A percentile compares a stretch with the other conserved stretches of the same genome.
Evolutionary conservation across 1,140 invertebrate genomes (phyloP).

Genomic region (Streblospio benedicti): DNA sequence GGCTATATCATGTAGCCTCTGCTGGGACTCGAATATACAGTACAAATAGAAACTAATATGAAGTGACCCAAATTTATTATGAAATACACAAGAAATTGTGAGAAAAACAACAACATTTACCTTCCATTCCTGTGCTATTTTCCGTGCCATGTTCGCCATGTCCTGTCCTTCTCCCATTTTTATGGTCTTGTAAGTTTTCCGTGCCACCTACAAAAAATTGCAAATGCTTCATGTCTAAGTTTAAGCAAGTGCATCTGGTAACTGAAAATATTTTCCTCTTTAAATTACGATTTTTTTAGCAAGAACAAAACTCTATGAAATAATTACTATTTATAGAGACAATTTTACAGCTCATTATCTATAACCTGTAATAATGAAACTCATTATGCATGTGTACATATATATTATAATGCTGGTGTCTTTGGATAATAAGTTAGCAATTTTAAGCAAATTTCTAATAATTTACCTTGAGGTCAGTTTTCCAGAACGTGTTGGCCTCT

Average conservation of each 20-base stretch:
- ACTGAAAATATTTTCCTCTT: background rate
- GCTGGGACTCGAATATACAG: background rate
- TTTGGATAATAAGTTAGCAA: background rate
- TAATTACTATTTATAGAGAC: constrained; percentile 2
- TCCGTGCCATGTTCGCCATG: constrained; percentile 11
- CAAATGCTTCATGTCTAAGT: background rate
- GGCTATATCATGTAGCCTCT: no score
- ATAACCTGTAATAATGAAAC: background rate
- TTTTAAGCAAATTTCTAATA: background rate
- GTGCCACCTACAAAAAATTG: constrained; percentile 24
- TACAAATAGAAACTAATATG: background rate
- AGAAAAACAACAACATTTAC: background rate
- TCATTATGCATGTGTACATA: background rate
- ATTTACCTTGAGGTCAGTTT: constrained; percentile 61
- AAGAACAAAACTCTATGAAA: background rate
- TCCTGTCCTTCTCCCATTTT: constrained; percentile 19
- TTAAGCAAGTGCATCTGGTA: background rate
- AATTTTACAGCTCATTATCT: background rate
- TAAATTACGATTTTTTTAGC: background rate
- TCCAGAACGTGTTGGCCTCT: constrained; percentile 65
- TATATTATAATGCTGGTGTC: background rate
- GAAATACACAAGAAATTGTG: background rate
- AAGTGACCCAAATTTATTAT: background rate
- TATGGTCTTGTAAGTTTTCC: constrained; percentile 31
- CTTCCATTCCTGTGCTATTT: constrained; percentile 9